Base-by-base conservation (phyloP, 2,113 vertebrate genomes). In the Nematolebias whitei region DNA sequence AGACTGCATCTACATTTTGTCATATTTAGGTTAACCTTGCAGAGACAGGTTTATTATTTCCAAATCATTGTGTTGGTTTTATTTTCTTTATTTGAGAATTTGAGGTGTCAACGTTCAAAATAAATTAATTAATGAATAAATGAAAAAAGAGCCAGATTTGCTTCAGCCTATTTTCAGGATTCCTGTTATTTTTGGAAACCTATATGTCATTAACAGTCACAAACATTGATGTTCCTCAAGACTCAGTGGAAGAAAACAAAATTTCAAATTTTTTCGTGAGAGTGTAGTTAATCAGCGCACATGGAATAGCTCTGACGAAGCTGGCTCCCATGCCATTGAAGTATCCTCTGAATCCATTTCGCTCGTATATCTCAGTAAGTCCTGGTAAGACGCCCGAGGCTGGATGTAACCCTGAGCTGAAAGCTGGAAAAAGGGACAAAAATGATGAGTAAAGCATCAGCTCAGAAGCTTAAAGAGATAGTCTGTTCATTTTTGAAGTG, bases 251-350 rank as follows among this genome's bases (percentile, higher is more conserved):
- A 35, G 82, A 83, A 82, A 88, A 78, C 26, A 88, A 1, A 47
- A 68, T 59, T 80, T 91, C 90, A 78, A 93, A 83, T 63, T 73
- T 86, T 54, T 79, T 86, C 26, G 85, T 90, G 57, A 93, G 80
- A 43, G 85, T 90, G 68, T 88, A 91, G 79, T 93, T 93, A 12
- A 93, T 84, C 63, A 91, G 67, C 24, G 88, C 89, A 62, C 92
- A 92, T 1, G 92, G 92, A 48, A 92, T 58, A 2, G 91, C 91
- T 49, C 91, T 78, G 49, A 91, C 60, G 12, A 92, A 93, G 65
- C 90, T 93, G 32, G 91, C 87, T 39, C 88, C 92, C 90, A 93
- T 89, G 16, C 91, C 91, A 4, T 78, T 90, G 79, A 91, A 93
- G 78, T 88, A 91, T 40, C 91, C 92, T 71, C 77, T 74, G 24